Evolutionary conservation across 2,113 vertebrate genomes (phyloP), one percentile per base, ranked within the genome.

Genomic region (Tichodroma muraria): DNA sequence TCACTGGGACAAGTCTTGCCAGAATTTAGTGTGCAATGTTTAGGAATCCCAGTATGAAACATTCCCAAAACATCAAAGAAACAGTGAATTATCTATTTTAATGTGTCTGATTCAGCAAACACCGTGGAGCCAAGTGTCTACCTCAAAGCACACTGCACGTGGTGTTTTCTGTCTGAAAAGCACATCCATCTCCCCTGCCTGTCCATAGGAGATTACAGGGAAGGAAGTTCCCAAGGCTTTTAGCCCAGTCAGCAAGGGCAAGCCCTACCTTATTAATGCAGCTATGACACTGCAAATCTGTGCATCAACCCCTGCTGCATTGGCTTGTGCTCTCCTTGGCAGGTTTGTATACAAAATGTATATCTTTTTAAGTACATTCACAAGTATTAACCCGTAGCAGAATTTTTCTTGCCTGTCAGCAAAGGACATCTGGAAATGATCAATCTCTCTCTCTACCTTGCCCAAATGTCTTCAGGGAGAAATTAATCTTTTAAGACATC

Each of bases 341-440:
- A 73, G 8, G 25, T 72, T 61, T 77, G 27, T 50, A 54, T 42
- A 59, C 38, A 61, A 85, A 76, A 57, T 63, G 4, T 25, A 0
- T 50, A 20, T 73, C 40, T 56, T 45, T 56, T 88, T 42, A 0
- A 82, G 78, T 42, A 63, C 8, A 80, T 42, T 93, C 50, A 82
- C 33, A 65, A 77, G 56, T 8, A 4, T 80, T 77, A 80, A 85
- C 59, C 81, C 15, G 6, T 85, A 89, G 59, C 45, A 85, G 54
- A 88, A 44, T 72, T 94, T 77, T 87, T 87, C 25, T 82, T 85
- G 87, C 63, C 85, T 89, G 47, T 88, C 78, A 82, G 59, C 66
- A 73, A 93, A 87, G 54, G 89, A 83, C 81, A 95, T 80, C 87
- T 94, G 94, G 75, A 82, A 92, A 88, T 61, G 50, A 94, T 89